Percentiles rank a stretch among this genome's conserved stretches.
phyloP scores from a whole-genome alignment of 23 tunicate genomes.

The Pegea sp. region DNA sequence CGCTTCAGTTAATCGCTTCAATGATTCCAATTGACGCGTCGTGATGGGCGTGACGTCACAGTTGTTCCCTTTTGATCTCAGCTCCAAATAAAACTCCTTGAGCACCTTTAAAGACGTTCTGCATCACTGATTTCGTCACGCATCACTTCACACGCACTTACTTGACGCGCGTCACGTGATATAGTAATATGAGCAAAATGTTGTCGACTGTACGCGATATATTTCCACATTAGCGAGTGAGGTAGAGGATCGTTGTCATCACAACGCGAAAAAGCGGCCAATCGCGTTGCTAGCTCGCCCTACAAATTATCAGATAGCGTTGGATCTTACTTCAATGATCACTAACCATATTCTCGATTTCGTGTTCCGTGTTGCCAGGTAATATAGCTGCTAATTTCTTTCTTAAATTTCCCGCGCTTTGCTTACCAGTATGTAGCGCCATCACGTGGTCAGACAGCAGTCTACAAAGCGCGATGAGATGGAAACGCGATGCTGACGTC shows the following conservation, averaged over 20 bases:
- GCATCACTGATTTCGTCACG: too few relatives aligned
- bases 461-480: too few relatives aligned
- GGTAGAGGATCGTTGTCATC: conserved; percentile 77
- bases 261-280: conserved; percentile 17
- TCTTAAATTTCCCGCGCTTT: conserved; percentile 2
- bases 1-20: conserved; percentile 69
- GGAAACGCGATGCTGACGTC: too few relatives aligned
- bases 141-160: too few relatives aligned
- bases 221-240: conserved; percentile 58
- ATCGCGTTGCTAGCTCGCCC: conserved; percentile 21
- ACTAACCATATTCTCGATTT: too few relatives aligned
- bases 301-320: conserved; percentile 5
- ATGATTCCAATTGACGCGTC: conserved; percentile 79
- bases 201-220: conserved; percentile 62
- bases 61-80: conserved; percentile 43
- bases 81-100: conserved; percentile 58
- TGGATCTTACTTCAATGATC: too few relatives aligned
- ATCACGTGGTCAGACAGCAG: conserved; percentile 85
- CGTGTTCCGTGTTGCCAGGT: too few relatives aligned
- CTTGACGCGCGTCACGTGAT: conserved; percentile 66
- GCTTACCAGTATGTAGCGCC: conserved; percentile 70
- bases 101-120: conserved; percentile 58
- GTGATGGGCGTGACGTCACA: conserved; percentile 81
- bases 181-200: conserved; percentile 28
- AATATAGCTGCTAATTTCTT: conserved; percentile 9